Evolutionary conservation across 1,140 invertebrate genomes (phyloP).

Genomic region (Akabosia matsudoensis): DNA sequence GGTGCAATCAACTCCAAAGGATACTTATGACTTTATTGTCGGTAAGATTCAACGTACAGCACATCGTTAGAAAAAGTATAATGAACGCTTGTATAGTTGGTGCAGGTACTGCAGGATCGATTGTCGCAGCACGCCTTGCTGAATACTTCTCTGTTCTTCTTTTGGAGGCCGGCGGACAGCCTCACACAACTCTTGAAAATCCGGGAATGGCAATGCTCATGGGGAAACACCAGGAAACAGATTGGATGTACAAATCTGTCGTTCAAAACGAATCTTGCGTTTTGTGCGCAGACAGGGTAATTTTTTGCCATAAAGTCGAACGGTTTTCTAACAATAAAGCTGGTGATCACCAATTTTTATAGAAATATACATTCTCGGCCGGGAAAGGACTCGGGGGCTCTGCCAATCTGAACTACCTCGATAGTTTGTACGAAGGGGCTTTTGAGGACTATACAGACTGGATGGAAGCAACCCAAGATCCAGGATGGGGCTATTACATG

Average conservation of each 20-base stretch:
- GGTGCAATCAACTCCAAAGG: neutral
- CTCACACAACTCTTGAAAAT: neutral
- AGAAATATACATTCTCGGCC: neutral
- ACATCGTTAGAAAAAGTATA: neutral
- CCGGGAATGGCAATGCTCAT: neutral
- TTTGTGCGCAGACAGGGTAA: neutral
- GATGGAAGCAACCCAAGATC: neutral
- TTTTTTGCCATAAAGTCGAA: neutral
- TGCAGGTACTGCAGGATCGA: neutral
- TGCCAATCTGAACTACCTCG: neutral
- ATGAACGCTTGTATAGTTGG: neutral
- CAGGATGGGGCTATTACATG: neutral
- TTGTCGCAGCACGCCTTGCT: neutral
- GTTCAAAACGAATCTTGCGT: constrained; percentile 3
- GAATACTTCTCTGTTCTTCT: neutral
- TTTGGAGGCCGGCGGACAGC: neutral
- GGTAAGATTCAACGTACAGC: neutral
- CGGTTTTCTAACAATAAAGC: no score
- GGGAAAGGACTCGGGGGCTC: constrained; percentile 5
- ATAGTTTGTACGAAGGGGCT: neutral
- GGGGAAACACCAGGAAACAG: neutral
- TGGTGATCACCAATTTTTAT: neutral
- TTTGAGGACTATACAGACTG: constrained; percentile 1
- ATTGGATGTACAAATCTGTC: neutral
- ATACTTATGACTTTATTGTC: constrained; percentile 2